A percentile compares a stretch with the other conserved stretches of the same genome.
These are phyloP conservation scores for Homarus americanus DNA, from an alignment of 1,140 invertebrate genomes.

Conservation along the genomic window DNA sequence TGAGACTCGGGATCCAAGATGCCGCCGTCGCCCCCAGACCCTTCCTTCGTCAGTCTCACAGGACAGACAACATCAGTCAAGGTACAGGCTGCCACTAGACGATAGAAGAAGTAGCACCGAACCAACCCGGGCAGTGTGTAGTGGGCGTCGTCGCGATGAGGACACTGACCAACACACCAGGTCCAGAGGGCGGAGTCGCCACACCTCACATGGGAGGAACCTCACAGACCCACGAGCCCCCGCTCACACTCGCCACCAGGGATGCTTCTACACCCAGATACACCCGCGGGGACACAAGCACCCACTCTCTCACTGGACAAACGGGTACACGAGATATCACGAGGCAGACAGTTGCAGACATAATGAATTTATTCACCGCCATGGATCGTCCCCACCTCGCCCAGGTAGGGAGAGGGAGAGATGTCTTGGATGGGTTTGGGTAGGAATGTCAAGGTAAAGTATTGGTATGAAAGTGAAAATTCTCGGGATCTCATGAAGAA, in stretches of 20 bases:
- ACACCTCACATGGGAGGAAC: not conserved
- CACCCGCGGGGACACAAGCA: not conserved
- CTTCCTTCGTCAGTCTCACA: not conserved
- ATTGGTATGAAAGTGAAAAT: too few relatives aligned
- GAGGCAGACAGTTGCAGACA: too few relatives aligned
- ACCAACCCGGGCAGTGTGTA: not conserved
- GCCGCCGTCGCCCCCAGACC: not conserved
- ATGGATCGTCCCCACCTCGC: too few relatives aligned
- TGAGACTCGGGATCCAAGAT: not conserved
- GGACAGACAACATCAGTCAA: too few relatives aligned
- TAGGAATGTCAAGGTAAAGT: too few relatives aligned
- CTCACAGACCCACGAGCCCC: not conserved
- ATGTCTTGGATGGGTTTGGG: too few relatives aligned
- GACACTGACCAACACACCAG: not conserved
- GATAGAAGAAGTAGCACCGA: not conserved
- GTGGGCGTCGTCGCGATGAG: not conserved
- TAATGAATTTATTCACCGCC: too few relatives aligned
- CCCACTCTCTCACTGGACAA: too few relatives aligned
- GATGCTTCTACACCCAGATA: not conserved
- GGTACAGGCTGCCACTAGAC: too few relatives aligned
- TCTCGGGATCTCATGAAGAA: too few relatives aligned
- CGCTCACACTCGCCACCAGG: not conserved
- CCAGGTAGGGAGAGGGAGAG: too few relatives aligned
- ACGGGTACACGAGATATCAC: too few relatives aligned
- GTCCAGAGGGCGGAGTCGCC: not conserved